Percentiles rank a stretch among this genome's conserved stretches.
Evolutionary conservation across 2,113 vertebrate species (phyloP).

Genomic region (Rhinichthys klamathensis): DNA sequence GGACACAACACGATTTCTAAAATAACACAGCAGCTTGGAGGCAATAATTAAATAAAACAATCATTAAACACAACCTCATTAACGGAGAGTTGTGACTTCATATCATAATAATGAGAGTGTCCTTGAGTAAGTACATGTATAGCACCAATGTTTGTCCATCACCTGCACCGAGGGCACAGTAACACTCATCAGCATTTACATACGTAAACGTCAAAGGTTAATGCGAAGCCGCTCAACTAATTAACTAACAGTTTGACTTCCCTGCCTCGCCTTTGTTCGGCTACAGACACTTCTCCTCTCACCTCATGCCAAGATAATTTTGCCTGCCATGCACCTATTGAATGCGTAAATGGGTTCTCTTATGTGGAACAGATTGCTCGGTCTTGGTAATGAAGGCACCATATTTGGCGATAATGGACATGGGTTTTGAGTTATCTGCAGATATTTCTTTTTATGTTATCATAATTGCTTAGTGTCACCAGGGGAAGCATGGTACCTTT

Average conservation of each 20-base stretch:
- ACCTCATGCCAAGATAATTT: conserved; percentile 28
- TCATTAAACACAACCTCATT: conserved; percentile 41
- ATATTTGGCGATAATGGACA: conserved; percentile 36
- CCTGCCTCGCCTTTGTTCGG: conserved; percentile 21
- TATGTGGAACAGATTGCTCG: conserved; percentile 52
- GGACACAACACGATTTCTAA: conserved; percentile 22
- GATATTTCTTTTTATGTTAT: conserved; percentile 49
- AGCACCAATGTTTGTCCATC: conserved; percentile 15
- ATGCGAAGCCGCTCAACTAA: conserved; percentile 53
- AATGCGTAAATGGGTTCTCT: conserved; percentile 43
- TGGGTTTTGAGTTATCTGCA: conserved; percentile 36
- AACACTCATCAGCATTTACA: conserved; percentile 54
- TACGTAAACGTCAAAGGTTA: conserved; percentile 54
- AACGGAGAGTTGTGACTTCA: background rate
- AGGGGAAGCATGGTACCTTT: conserved; percentile 37
- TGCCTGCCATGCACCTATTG: conserved; percentile 15
- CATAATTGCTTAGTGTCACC: conserved; percentile 41
- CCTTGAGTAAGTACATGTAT: conserved; percentile 22
- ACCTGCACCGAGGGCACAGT: background rate
- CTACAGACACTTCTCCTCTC: conserved; percentile 1
- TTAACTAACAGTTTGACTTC: conserved; percentile 59
- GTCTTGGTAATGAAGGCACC: conserved; percentile 20
- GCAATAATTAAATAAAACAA: conserved; percentile 46
- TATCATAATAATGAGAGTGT: conserved; percentile 31
- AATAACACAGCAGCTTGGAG: conserved; percentile 32